These are phyloP conservation scores for Actinia tenebrosa DNA, from an alignment of 64 coral and sea anemone genomes.

Conservation along the genomic window DNA sequence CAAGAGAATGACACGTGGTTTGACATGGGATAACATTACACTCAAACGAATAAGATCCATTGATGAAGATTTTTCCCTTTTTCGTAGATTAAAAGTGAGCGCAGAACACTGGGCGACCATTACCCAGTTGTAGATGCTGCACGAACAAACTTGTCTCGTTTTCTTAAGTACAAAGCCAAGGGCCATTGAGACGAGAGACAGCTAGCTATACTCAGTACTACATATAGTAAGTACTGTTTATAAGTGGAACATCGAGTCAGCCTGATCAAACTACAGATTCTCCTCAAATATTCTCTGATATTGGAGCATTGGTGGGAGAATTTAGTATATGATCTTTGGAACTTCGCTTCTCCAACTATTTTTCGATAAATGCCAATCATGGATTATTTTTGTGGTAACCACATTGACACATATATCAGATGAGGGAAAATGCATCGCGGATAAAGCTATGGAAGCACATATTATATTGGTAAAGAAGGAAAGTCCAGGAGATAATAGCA, in stretches of 20 bases:
- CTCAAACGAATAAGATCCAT: no score
- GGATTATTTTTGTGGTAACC: not conserved
- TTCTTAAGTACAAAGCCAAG: conserved; percentile 73
- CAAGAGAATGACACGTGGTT: no score
- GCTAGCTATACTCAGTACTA: not conserved
- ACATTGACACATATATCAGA: not conserved
- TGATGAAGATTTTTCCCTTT: not conserved
- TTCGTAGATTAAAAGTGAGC: conserved; percentile 72
- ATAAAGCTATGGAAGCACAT: no score
- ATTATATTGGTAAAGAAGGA: no score
- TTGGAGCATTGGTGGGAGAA: not conserved
- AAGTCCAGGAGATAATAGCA: no score
- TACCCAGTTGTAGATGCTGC: conserved; percentile 83
- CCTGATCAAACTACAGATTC: not conserved
- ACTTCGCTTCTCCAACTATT: not conserved
- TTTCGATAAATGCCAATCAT: not conserved
- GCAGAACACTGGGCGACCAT: conserved; percentile 75
- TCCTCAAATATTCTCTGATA: not conserved
- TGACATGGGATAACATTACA: no score
- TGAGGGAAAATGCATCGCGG: no score
- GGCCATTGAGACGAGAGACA: not conserved
- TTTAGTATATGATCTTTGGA: not conserved
- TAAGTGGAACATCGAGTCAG: not conserved
- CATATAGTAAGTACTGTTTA: not conserved
- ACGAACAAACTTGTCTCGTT: conserved; percentile 78